phyloP scores from a whole-genome alignment of 2,888 invertebrate species.

The Hoplodrina blanda region DNA sequence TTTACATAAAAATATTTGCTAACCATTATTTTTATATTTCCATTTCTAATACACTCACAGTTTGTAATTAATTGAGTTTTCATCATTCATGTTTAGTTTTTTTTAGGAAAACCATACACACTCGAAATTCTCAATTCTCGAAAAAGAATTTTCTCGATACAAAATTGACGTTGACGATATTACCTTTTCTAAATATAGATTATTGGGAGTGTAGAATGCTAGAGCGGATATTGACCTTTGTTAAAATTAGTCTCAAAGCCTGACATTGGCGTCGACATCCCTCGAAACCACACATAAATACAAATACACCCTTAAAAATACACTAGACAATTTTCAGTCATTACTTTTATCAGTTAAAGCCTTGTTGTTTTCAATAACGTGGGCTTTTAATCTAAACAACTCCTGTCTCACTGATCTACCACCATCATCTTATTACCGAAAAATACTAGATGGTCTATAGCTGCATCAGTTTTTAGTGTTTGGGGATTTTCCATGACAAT shows the following conservation, averaged over 20 bases:
- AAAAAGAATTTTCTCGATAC: background rate
- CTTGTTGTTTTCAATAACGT: background rate
- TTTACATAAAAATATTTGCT: slow-evolving; percentile 4
- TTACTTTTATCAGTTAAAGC: background rate
- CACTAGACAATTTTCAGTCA: background rate
- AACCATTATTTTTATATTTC: too few relatives aligned
- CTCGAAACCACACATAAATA: background rate
- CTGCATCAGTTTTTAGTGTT: background rate
- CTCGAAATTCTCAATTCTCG: background rate
- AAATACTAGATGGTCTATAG: background rate
- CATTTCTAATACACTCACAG: too few relatives aligned
- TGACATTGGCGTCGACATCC: background rate
- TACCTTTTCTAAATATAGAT: slow-evolving; percentile 33
- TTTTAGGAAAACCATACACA: too few relatives aligned
- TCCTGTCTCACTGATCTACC: background rate
- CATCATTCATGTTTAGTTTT: background rate
- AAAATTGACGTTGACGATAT: background rate
- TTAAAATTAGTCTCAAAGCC: background rate
- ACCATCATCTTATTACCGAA: background rate
- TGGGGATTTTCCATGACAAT: background rate
- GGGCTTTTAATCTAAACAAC: background rate
- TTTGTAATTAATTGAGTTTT: background rate
- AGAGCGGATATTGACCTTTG: slow-evolving; percentile 15
- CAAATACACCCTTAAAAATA: background rate
- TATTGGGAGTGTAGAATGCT: slow-evolving; percentile 2